Evolutionary conservation across 2,797 vertebrate genomes (phyloP).

Genomic region (Cuculus canorus): DNA sequence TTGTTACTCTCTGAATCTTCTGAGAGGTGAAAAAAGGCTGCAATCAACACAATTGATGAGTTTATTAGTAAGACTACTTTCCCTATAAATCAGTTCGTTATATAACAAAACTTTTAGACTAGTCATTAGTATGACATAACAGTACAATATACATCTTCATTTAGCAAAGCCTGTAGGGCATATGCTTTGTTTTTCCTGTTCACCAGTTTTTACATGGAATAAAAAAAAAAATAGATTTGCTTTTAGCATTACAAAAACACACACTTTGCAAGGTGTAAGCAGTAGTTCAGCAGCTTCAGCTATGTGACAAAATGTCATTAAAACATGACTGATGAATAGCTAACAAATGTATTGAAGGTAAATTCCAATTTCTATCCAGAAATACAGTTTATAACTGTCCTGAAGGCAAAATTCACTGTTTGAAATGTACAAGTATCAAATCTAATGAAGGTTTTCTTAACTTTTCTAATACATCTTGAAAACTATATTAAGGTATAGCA

Average conservation of each 20-base stretch:
- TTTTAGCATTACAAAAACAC: neutral
- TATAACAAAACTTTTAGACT: neutral
- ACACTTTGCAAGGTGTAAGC: neutral
- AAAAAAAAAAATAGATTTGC: neutral
- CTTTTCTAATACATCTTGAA: neutral
- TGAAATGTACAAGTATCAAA: neutral
- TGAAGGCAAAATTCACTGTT: neutral
- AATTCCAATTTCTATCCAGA: neutral
- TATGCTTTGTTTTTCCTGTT: neutral
- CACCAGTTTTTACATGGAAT: neutral
- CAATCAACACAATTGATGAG: neutral
- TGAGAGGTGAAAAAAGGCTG: neutral
- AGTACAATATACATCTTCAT: neutral
- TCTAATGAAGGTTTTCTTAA: neutral
- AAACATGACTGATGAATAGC: neutral
- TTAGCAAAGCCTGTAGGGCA: neutral
- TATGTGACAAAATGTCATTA: neutral
- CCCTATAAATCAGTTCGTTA: neutral
- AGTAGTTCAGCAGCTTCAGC: neutral
- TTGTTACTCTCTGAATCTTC: neutral
- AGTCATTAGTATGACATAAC: too few species aligned
- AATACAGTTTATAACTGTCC: neutral
- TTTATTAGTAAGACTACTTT: neutral
- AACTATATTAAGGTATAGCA: neutral
- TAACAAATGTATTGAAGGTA: neutral